phyloP scores from a whole-genome alignment of 1,140 invertebrate species.

The Camponotus pennsylvanicus region DNA sequence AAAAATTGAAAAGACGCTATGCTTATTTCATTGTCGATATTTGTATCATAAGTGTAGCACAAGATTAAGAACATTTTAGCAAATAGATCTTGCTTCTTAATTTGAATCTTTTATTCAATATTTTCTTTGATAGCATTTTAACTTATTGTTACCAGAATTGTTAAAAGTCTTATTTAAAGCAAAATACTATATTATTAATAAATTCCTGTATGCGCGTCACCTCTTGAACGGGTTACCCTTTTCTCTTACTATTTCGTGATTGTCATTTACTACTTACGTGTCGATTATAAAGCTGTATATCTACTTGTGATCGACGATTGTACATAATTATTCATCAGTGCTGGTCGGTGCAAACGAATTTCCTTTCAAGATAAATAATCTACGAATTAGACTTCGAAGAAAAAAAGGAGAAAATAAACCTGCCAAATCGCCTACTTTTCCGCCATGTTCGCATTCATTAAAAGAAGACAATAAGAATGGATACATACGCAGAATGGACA shows the following conservation, averaged over 20 bases:
- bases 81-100: not conserved
- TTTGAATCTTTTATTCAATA: not conserved
- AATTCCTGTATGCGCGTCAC: not conserved
- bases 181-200: not conserved
- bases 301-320: not conserved
- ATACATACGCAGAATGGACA: conserved; percentile 30
- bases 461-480: not conserved
- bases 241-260: not conserved
- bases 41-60: too few relatives aligned
- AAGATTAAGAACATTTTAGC: not conserved
- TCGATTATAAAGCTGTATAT: not conserved
- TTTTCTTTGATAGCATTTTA: not conserved
- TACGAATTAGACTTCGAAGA: not conserved
- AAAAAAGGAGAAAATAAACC: not conserved
- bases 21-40: not conserved
- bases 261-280: not conserved
- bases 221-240: not conserved
- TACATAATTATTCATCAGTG: not conserved
- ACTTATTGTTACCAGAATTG: not conserved
- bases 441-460: not conserved
- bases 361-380: not conserved
- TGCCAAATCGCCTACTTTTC: not conserved
- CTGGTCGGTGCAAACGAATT: not conserved
- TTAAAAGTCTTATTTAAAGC: not conserved
- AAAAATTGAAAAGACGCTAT: not conserved